Conservation (phyloP, 1,140 invertebrate genomes). For the Cyphomyrmex costatus region DNA sequence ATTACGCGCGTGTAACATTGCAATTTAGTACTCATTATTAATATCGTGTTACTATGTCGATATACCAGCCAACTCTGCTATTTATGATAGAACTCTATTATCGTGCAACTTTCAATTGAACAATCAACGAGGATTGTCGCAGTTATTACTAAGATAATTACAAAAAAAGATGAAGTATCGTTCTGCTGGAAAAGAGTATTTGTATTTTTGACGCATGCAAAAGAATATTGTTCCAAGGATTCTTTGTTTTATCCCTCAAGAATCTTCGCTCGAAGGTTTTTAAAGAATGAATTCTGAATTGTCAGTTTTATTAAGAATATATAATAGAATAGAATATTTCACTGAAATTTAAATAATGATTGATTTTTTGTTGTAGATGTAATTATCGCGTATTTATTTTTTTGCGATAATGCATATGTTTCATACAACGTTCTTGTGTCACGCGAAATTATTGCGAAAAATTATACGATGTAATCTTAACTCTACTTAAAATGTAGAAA, state of each 20-base stretch:
- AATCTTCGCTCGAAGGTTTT: background rate
- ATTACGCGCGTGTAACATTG: conserved; percentile 9
- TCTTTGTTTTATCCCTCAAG: background rate
- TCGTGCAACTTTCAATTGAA: background rate
- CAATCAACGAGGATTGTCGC: background rate
- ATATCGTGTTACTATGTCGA: conserved; percentile 1
- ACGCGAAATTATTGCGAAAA: background rate
- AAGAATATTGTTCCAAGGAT: background rate
- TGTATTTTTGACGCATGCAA: background rate
- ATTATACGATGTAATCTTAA: conserved; percentile 4
- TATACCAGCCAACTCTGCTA: background rate
- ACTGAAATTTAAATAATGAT: background rate
- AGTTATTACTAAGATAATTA: background rate
- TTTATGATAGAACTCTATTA: conserved; percentile 5
- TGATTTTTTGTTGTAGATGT: background rate
- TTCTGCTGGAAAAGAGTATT: background rate
- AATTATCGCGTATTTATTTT: background rate
- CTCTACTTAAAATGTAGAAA: background rate
- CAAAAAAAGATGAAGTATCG: background rate
- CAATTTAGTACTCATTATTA: conserved; percentile 13
- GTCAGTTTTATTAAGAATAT: background rate
- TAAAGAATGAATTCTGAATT: background rate
- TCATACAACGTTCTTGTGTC: background rate
- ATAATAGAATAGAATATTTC: background rate
- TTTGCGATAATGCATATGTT: background rate